Conservation (phyloP, 2,797 vertebrate genomes). For the Glossophaga mutica region DNA sequence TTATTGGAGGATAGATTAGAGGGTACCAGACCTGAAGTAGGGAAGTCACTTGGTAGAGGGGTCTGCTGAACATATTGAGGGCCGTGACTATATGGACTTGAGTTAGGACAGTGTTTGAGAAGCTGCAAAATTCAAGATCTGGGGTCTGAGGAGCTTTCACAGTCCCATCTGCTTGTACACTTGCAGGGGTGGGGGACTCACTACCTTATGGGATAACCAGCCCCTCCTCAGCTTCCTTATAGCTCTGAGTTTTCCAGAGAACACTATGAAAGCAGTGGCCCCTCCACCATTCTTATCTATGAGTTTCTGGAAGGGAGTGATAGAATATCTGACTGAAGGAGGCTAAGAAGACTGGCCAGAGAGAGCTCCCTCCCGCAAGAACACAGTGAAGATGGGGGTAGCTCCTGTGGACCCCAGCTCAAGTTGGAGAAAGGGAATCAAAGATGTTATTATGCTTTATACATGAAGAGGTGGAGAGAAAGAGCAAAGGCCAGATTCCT, state of each 20-base stretch:
- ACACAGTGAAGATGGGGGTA: not conserved
- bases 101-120: not conserved
- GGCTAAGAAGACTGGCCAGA: not conserved
- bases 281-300: not conserved
- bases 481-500: not conserved
- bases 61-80: not conserved
- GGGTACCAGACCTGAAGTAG: not conserved
- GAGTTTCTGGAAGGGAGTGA: not conserved
- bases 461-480: not conserved
- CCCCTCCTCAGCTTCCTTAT: not conserved
- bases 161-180: not conserved
- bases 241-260: not conserved
- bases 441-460: not conserved
- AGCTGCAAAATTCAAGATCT: not conserved
- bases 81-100: not conserved
- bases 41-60: not conserved
- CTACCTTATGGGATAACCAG: not conserved
- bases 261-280: not conserved
- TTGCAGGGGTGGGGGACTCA: not conserved
- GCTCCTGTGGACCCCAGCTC: not conserved
- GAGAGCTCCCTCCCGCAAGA: not conserved
- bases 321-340: not conserved
- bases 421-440: not conserved
- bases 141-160: not conserved
- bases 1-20: not conserved